Evolutionary conservation across 2,113 vertebrate genomes (phyloP), one percentile per base, ranked within the genome.

Genomic region (Petaurus breviceps): DNA sequence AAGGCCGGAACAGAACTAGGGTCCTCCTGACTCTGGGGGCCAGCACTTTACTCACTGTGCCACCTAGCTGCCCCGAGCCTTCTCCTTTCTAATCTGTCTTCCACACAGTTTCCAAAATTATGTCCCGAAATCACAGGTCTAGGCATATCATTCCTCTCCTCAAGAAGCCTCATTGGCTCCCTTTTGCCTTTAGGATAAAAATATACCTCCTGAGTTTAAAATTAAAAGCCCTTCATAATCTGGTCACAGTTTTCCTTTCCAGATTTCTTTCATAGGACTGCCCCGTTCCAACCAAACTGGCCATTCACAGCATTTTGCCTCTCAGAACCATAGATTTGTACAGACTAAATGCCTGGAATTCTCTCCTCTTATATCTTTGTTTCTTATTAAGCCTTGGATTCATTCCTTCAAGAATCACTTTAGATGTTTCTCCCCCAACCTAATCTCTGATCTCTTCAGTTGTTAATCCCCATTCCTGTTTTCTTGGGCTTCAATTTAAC

Each of bases 31-130:
- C n/a, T n/a, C n/a, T n/a, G n/a, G n/a, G n/a, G n/a, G n/a, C n/a
- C n/a, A n/a, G n/a, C n/a, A n/a, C n/a, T n/a, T n/a, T n/a, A n/a
- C n/a, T n/a, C n/a, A n/a, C n/a, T n/a, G n/a, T n/a, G n/a, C n/a
- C n/a, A n/a, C n/a, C n/a, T n/a, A n/a, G n/a, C n/a, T n/a, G n/a
- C n/a, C n/a, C n/a, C n/a, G n/a, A n/a, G n/a, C n/a, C n/a, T n/a
- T n/a, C n/a, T n/a, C 57, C 90, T 84, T 92, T 95, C 93, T 95
- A 12, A 92, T 84, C n/a, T 84, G 22, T 22, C 19, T 84, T 84
- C 68, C 68, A 43, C 61, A n/a, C 19, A 43, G n/a, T 43, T 84
- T 5, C 37, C 6, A 43, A 84, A 84, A 84, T 43, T 84, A 23
- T 43, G 16, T 84, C 19, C 19, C 68, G 23, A 43, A 84, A 8